Percentiles rank a stretch among this genome's conserved stretches.
These are phyloP conservation scores for Scelioninae gen. 1 DNA, from an alignment of 2,888 invertebrate genomes.

Conservation along the genomic window DNA sequence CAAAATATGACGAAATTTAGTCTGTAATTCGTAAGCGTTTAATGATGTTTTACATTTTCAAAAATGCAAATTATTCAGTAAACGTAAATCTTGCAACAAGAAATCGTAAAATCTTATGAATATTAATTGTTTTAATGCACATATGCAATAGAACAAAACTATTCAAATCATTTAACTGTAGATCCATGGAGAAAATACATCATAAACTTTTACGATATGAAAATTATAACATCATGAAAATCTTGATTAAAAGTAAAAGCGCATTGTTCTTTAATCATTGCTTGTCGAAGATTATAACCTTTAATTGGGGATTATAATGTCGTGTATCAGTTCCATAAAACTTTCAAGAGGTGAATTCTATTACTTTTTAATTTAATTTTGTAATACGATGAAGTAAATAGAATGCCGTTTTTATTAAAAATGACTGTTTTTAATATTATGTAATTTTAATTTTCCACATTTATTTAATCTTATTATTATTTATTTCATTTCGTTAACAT, in stretches of 20 bases:
- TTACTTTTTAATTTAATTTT: not conserved
- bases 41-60: too few relatives aligned
- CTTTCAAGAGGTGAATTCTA: slow-evolving; percentile 2
- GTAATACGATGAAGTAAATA: not conserved
- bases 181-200: not conserved
- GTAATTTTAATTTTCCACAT: too few relatives aligned
- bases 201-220: slow-evolving; percentile 16
- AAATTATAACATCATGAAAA: slow-evolving; percentile 14
- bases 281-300: not conserved
- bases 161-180: not conserved
- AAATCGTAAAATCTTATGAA: not conserved
- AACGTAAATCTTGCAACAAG: too few relatives aligned
- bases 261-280: slow-evolving; percentile 10
- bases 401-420: not conserved
- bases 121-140: not conserved
- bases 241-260: slow-evolving; percentile 22
- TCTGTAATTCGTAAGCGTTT: too few relatives aligned
- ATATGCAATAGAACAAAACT: not conserved
- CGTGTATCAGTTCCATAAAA: slow-evolving; percentile 6
- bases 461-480: too few relatives aligned
- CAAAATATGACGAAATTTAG: too few relatives aligned
- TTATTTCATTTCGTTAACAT: too few relatives aligned
- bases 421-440: too few relatives aligned
- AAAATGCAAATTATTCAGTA: too few relatives aligned
- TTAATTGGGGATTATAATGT: slow-evolving; percentile 4